A percentile compares a stretch with the other conserved stretches of the same genome.
These are phyloP conservation scores for Plebejus anna DNA, from an alignment of 2,888 invertebrate genomes.

Conservation along the genomic window DNA sequence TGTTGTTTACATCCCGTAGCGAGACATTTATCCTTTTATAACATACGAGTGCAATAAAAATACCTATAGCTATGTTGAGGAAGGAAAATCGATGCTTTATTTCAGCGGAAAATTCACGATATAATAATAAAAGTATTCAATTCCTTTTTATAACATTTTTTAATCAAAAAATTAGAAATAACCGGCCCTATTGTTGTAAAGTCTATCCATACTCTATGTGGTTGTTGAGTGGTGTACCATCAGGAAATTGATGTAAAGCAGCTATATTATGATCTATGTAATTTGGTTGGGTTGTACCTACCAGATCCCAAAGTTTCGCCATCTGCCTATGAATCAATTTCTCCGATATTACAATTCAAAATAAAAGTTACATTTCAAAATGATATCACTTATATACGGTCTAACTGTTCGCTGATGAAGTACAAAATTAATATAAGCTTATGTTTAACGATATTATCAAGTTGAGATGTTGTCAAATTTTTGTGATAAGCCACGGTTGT, in stretches of 20 bases:
- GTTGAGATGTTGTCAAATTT: background rate
- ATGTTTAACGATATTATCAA: background rate
- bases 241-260: no score
- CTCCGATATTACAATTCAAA: background rate
- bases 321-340: background rate
- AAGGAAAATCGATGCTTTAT: no score
- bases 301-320: no score
- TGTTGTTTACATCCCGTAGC: background rate
- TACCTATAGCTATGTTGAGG: no score
- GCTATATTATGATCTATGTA: background rate
- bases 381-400: background rate
- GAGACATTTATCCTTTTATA: background rate
- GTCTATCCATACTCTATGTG: background rate
- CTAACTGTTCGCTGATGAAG: conserved; percentile 16
- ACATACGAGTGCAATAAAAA: no score
- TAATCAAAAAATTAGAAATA: no score
- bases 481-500: conserved; percentile 15
- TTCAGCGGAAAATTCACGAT: no score
- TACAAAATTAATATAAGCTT: conserved; percentile 21
- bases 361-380: background rate
- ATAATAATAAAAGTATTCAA: no score
- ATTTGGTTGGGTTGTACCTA: background rate
- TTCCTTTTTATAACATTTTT: no score
- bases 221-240: background rate
- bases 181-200: background rate